A percentile compares a stretch with the other conserved stretches of the same genome.
These are phyloP conservation scores for Pseudorectes ferrugineus DNA, from an alignment of 2,113 vertebrate species.

Conservation along the genomic window DNA sequence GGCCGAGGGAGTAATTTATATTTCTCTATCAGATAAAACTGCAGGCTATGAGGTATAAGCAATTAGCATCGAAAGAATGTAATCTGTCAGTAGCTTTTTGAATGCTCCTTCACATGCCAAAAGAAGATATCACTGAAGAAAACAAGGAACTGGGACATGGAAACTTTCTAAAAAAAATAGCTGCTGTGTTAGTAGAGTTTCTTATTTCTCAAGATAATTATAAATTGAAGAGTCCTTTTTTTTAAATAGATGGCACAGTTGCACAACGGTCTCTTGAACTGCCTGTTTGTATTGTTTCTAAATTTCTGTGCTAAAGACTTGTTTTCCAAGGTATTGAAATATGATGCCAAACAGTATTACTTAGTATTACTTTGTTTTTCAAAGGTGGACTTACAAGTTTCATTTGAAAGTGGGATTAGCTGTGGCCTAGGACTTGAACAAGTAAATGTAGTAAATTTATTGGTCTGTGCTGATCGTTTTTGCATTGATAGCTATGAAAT, in stretches of 20 bases:
- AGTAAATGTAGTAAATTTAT: neutral
- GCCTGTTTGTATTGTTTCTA: neutral
- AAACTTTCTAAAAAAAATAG: neutral
- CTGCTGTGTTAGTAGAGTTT: neutral
- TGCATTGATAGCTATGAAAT: neutral
- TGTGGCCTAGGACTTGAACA: neutral
- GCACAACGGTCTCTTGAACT: neutral
- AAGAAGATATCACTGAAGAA: neutral
- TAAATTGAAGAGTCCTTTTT: neutral
- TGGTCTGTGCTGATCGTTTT: neutral
- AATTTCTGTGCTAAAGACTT: neutral
- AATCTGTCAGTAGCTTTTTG: neutral
- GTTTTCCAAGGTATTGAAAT: neutral
- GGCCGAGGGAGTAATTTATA: neutral
- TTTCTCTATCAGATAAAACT: neutral
- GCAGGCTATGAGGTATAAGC: neutral
- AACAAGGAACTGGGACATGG: neutral
- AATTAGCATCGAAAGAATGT: neutral
- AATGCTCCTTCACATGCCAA: neutral
- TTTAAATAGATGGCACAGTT: neutral
- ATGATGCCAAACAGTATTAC: neutral
- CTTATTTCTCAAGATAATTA: neutral
- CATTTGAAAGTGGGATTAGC: neutral
- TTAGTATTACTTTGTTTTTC: neutral
- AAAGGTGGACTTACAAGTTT: neutral